These are phyloP conservation scores for Betta splendens DNA, from an alignment of 2,797 vertebrate species.

Conservation along the genomic window DNA sequence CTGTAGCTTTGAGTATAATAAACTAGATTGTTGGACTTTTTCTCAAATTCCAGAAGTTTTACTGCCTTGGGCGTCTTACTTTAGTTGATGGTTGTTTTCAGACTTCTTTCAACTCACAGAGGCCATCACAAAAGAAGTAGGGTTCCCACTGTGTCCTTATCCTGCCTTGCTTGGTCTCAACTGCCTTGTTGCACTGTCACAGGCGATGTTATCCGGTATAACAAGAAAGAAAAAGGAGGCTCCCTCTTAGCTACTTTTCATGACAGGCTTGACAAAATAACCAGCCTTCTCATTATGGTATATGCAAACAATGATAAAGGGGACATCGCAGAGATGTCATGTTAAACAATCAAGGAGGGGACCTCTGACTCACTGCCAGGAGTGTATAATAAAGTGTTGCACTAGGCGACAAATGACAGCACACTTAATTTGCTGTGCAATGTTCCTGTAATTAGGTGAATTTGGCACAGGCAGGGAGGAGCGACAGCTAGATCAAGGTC, in stretches of 20 bases:
- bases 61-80: too few species aligned
- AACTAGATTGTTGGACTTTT: too few species aligned
- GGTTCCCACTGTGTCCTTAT: too few species aligned
- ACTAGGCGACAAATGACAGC: slow-evolving; percentile 81
- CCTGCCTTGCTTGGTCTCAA: too few species aligned
- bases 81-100: too few species aligned
- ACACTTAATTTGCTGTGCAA: slow-evolving; percentile 87
- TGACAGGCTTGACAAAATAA: slow-evolving; percentile 79
- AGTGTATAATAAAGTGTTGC: slow-evolving; percentile 78
- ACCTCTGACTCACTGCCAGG: slow-evolving; percentile 80
- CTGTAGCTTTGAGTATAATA: too few species aligned
- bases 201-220: neutral
- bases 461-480: slow-evolving; percentile 82
- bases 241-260: slow-evolving; percentile 44
- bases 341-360: slow-evolving; percentile 80
- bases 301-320: slow-evolving; percentile 84
- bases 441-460: slow-evolving; percentile 89
- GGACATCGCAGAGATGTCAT: slow-evolving; percentile 74
- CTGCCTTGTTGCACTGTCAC: slow-evolving; percentile 25
- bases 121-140: too few species aligned
- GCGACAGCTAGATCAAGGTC: slow-evolving; percentile 84
- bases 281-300: slow-evolving; percentile 76
- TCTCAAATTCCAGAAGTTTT: too few species aligned
- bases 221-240: slow-evolving; percentile 23
- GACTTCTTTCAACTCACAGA: too few species aligned